Percentiles rank a stretch among this genome's conserved stretches.
Evolutionary conservation across 2,888 invertebrate species (phyloP).

Genomic region (Malachius bipustulatus): DNA sequence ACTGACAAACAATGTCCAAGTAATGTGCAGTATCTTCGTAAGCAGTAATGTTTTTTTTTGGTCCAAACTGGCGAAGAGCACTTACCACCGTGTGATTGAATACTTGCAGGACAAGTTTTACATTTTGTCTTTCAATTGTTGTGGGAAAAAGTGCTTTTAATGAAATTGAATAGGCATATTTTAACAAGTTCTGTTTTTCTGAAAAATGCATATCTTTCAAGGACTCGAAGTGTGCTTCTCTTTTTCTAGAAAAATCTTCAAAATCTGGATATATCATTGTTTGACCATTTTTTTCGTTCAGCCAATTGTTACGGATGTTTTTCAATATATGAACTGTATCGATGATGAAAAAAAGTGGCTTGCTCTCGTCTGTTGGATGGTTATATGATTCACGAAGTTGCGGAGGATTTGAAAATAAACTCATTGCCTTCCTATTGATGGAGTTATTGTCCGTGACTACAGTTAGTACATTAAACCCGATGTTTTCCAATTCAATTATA

Average conservation of each 20-base stretch:
- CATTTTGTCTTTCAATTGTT: constrained; percentile 5
- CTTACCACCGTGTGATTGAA: constrained; percentile 6
- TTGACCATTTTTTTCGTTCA: constrained; percentile 3
- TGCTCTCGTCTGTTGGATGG: constrained; percentile 7
- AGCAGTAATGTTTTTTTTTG: constrained; percentile 3
- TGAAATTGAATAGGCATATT: background rate
- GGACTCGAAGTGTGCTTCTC: background rate
- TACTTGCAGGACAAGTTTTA: constrained; percentile 9
- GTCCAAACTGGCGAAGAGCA: constrained; percentile 5
- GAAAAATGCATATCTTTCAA: constrained; percentile 4
- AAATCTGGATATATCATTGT: constrained; percentile 1
- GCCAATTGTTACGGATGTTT: constrained; percentile 7
- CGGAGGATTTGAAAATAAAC: constrained; percentile 6
- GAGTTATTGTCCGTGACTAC: constrained; percentile 18
- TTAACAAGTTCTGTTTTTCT: constrained; percentile 3
- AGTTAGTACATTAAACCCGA: constrained; percentile 16
- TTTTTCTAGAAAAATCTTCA: background rate
- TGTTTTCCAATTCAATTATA: constrained; percentile 15
- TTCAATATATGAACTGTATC: constrained; percentile 9
- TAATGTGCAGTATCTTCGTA: constrained; percentile 6
- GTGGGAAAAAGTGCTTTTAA: constrained; percentile 3
- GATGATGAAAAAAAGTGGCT: constrained; percentile 8
- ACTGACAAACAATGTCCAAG: background rate
- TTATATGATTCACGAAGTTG: constrained; percentile 4
- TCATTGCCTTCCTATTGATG: constrained; percentile 18